Conservation (phyloP, 2,797 vertebrate species). For the Glossophaga mutica region DNA sequence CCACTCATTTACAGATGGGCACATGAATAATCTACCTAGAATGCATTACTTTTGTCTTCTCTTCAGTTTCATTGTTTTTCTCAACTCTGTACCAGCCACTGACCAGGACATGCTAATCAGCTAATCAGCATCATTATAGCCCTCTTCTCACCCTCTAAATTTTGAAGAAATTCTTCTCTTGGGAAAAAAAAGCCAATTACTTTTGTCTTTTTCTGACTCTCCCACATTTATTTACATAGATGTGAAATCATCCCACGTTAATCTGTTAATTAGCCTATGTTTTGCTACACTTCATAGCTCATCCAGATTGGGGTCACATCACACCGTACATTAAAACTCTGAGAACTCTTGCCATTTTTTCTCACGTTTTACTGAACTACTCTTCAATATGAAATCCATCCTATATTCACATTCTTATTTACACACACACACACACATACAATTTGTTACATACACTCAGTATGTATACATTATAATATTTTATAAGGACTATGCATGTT, state of each 20-base stretch:
- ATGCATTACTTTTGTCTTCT: background rate
- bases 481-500: background rate
- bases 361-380: background rate
- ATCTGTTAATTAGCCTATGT: background rate
- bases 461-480: background rate
- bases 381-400: background rate
- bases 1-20: too few species aligned
- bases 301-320: background rate
- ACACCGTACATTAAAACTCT: background rate
- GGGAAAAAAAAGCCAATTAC: background rate
- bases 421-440: background rate
- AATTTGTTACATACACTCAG: background rate
- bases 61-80: background rate
- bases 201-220: background rate
- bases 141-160: background rate
- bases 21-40: background rate
- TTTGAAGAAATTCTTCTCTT: background rate
- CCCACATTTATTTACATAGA: background rate
- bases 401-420: background rate
- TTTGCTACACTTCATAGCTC: background rate
- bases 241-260: background rate
- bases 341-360: background rate
- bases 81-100: background rate
- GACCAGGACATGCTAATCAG: background rate
- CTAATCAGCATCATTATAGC: background rate